A percentile compares a stretch with the other conserved stretches of the same genome.
Evolutionary conservation across 2,888 invertebrate species (phyloP).

Genomic region (Anthophora plumipes): DNA sequence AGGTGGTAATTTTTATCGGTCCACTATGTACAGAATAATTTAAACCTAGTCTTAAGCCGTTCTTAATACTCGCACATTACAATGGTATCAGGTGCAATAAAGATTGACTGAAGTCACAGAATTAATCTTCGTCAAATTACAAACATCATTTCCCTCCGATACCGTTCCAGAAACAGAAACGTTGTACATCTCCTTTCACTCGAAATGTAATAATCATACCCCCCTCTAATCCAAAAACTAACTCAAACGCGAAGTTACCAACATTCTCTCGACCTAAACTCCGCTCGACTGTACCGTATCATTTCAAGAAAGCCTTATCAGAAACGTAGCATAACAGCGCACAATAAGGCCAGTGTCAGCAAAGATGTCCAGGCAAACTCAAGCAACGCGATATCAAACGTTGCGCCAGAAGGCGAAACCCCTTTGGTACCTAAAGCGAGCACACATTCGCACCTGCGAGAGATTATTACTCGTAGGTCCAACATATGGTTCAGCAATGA

Average conservation of each 20-base stretch:
- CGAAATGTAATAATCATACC: not conserved
- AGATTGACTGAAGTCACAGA: no score
- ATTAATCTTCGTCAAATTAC: no score
- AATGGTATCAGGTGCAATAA: no score
- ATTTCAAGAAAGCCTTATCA: conserved; percentile 15
- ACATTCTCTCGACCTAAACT: not conserved
- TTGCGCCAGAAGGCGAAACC: conserved; percentile 19
- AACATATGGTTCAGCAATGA: no score
- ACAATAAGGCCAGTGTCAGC: conserved; percentile 30
- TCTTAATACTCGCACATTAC: no score
- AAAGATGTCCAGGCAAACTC: conserved; percentile 27
- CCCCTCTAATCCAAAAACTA: not conserved
- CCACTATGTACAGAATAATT: no score
- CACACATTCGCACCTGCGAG: conserved; percentile 37
- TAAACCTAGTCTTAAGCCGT: no score
- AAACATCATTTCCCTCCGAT: no score
- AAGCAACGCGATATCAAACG: conserved; percentile 12
- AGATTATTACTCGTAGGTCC: conserved; percentile 39
- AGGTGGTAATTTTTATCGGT: no score
- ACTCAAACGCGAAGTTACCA: not conserved
- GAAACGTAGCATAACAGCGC: not conserved
- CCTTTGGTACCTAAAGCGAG: conserved; percentile 8
- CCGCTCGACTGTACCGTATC: not conserved
- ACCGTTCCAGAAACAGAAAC: no score
- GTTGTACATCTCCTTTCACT: no score